Percentiles rank a stretch among this genome's conserved stretches.
Evolutionary conservation across 2,888 invertebrate genomes (phyloP).

Genomic region (Polyploca ridens): DNA sequence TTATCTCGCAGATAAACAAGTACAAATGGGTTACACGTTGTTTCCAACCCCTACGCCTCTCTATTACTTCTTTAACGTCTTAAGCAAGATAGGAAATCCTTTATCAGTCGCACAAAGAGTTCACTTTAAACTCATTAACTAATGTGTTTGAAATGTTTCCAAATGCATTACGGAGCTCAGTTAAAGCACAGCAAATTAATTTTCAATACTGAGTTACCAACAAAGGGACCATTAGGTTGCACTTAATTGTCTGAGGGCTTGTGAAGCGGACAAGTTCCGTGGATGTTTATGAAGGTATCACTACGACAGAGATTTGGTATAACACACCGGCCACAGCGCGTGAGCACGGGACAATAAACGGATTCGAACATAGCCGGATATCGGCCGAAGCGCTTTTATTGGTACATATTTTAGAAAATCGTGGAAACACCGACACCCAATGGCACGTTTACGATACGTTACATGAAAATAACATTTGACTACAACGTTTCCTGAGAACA

Average conservation of each 20-base stretch:
- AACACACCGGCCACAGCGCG: constrained; percentile 58
- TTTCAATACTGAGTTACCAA: constrained; percentile 9
- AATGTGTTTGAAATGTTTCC: constrained; percentile 50
- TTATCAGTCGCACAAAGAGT: constrained; percentile 67
- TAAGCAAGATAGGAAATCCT: constrained; percentile 66
- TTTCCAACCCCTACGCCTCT: constrained; percentile 66
- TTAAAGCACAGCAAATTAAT: constrained; percentile 4
- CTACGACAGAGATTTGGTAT: constrained; percentile 59
- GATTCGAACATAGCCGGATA: constrained; percentile 71
- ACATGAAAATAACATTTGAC: constrained; percentile 52
- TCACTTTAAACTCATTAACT: constrained; percentile 61
- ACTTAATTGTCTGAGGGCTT: constrained; percentile 46
- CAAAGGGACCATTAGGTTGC: constrained; percentile 35
- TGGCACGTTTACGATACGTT: constrained; percentile 60
- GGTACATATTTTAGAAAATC: constrained; percentile 71
- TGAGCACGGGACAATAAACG: constrained; percentile 71
- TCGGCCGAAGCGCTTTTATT: constrained; percentile 72
- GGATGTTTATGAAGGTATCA: constrained; percentile 63
- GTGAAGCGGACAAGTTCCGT: constrained; percentile 46
- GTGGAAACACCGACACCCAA: constrained; percentile 51
- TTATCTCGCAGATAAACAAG: constrained; percentile 79
- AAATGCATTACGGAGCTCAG: neutral
- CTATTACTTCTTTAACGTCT: constrained; percentile 72
- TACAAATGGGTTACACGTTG: constrained; percentile 77
- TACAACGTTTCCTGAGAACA: constrained; percentile 31